phyloP scores from a whole-genome alignment of 2,113 vertebrate genomes.

The Neolamprologus sp. region DNA sequence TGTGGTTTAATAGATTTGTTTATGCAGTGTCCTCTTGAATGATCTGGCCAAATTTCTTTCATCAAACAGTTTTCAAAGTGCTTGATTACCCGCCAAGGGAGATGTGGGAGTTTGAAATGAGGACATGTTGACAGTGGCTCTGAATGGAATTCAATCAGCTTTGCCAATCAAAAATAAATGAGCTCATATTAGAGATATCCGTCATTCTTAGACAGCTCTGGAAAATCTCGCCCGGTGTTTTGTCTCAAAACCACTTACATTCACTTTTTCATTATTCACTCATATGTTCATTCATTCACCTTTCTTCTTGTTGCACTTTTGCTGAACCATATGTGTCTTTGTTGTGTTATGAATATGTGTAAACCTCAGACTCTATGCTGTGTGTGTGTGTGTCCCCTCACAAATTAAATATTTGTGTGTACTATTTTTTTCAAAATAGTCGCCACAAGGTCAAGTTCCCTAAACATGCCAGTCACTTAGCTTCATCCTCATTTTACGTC shows the following conservation, averaged over 20 bases:
- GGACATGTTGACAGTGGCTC: slow-evolving; percentile 32
- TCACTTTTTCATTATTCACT: background rate
- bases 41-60: slow-evolving; percentile 51
- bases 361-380: background rate
- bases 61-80: slow-evolving; percentile 40
- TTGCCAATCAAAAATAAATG: slow-evolving; percentile 45
- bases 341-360: background rate
- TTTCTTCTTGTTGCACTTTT: background rate
- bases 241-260: background rate
- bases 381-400: background rate
- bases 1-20: slow-evolving; percentile 27
- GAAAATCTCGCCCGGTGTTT: background rate
- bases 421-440: background rate
- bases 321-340: background rate
- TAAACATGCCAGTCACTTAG: background rate
- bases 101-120: slow-evolving; percentile 30
- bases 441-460: background rate
- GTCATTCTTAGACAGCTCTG: slow-evolving; percentile 9
- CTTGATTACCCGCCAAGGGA: slow-evolving; percentile 31
- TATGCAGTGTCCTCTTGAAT: slow-evolving; percentile 26
- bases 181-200: slow-evolving; percentile 32
- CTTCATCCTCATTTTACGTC: background rate
- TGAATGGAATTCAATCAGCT: slow-evolving; percentile 44
- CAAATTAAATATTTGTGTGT: background rate
- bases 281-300: background rate